Conservation (phyloP, 2,113 vertebrate genomes). For the Andinoacara biseriatus region DNA sequence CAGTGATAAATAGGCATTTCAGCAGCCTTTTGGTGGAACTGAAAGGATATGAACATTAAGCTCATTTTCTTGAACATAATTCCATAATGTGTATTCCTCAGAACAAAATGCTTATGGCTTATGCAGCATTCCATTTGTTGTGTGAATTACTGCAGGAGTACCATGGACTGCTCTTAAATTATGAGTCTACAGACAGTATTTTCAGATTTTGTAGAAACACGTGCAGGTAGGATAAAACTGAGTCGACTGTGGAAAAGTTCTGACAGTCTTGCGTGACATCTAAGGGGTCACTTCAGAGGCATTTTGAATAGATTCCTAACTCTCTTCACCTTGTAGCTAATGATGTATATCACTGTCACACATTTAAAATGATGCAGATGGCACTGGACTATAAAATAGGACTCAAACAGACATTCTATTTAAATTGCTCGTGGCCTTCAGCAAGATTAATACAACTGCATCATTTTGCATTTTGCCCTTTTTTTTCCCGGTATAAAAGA, state of each 20-base stretch:
- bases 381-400: background rate
- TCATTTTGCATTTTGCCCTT: too few relatives aligned
- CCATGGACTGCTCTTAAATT: too few relatives aligned
- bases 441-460: background rate
- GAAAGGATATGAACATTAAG: background rate
- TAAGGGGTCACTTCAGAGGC: background rate
- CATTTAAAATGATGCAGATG: conserved; percentile 1
- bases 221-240: background rate
- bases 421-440: background rate
- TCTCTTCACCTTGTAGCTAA: conserved; percentile 1
- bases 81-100: too few relatives aligned
- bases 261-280: background rate
- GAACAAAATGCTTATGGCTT: too few relatives aligned
- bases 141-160: too few relatives aligned
- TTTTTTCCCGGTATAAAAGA: too few relatives aligned
- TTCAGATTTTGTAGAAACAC: background rate
- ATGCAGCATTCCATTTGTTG: too few relatives aligned
- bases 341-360: background rate
- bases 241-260: background rate
- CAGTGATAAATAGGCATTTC: background rate
- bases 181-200: too few relatives aligned
- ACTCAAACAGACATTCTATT: background rate
- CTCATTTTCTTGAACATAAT: background rate
- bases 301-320: background rate
- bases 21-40: background rate